Evolutionary conservation across 2,113 vertebrate genomes (phyloP).

Genomic region (Zingel zingel): DNA sequence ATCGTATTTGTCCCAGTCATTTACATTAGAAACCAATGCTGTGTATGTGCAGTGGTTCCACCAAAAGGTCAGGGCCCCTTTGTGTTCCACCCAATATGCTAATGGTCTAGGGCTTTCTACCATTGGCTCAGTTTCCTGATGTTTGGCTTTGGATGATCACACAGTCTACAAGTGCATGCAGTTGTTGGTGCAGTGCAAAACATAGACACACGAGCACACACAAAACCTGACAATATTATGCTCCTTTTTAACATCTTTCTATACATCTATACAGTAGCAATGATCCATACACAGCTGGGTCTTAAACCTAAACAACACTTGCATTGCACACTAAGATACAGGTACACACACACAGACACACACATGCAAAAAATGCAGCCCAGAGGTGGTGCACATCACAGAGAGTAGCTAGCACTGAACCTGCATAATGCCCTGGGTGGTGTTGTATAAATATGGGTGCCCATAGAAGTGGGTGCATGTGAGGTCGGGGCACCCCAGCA

Average conservation of each 20-base stretch:
- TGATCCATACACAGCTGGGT: conserved; percentile 36
- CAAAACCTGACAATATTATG: neutral
- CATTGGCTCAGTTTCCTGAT: conserved; percentile 41
- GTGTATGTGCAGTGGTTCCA: conserved; percentile 21
- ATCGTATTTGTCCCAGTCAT: conserved; percentile 40
- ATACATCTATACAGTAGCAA: conserved; percentile 10
- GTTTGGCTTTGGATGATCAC: conserved; percentile 48
- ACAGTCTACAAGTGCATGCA: neutral
- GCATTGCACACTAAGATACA: conserved; percentile 1
- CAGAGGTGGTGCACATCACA: conserved; percentile 43
- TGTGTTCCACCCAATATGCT: conserved; percentile 47
- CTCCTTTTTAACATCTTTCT: conserved; percentile 8
- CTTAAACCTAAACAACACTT: conserved; percentile 21
- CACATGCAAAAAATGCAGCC: conserved; percentile 3
- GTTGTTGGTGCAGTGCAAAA: conserved; percentile 22
- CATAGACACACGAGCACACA: neutral
- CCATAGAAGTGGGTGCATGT: conserved; percentile 56
- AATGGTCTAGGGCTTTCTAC: conserved; percentile 41
- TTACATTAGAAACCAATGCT: conserved; percentile 44
- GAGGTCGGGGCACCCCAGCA: conserved; percentile 75
- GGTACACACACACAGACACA: neutral
- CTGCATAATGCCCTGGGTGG: conserved; percentile 43
- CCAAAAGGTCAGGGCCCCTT: conserved; percentile 52
- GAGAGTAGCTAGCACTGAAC: conserved; percentile 41
- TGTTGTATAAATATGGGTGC: conserved; percentile 65